phyloP scores from a whole-genome alignment of 2,888 invertebrate species.

The Agrotis exclamationis region DNA sequence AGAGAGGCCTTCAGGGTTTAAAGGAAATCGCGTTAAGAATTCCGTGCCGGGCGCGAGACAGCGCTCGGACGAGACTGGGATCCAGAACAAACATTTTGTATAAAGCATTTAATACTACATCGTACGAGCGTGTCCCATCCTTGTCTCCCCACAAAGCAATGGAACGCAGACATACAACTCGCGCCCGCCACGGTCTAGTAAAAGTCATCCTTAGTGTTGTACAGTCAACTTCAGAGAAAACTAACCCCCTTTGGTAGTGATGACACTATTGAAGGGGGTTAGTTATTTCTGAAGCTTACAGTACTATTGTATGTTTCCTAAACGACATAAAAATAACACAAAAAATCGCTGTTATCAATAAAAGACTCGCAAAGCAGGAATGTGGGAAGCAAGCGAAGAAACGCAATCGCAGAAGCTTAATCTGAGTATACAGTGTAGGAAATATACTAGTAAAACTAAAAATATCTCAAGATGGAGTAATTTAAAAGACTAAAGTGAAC shows the following conservation, averaged over 20 bases:
- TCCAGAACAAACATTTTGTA: not conserved
- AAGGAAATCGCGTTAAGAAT: slow-evolving; percentile 1
- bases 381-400: slow-evolving; percentile 9
- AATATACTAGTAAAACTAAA: not conserved
- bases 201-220: too few species aligned
- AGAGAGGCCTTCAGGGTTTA: too few species aligned
- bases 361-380: slow-evolving; percentile 33
- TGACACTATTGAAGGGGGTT: too few species aligned
- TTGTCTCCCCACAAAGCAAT: not conserved
- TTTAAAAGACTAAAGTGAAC: not conserved
- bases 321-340: not conserved
- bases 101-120: not conserved
- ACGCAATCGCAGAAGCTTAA: slow-evolving; percentile 16
- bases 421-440: not conserved
- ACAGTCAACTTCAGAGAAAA: too few species aligned
- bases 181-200: too few species aligned
- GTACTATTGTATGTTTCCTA: not conserved
- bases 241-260: too few species aligned
- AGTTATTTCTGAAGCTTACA: too few species aligned
- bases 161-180: too few species aligned
- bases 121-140: not conserved
- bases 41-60: not conserved
- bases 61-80: not conserved
- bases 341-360: slow-evolving; percentile 4
- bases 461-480: not conserved